Conservation (phyloP, 2,113 vertebrate genomes). For the Gulo gulo region DNA sequence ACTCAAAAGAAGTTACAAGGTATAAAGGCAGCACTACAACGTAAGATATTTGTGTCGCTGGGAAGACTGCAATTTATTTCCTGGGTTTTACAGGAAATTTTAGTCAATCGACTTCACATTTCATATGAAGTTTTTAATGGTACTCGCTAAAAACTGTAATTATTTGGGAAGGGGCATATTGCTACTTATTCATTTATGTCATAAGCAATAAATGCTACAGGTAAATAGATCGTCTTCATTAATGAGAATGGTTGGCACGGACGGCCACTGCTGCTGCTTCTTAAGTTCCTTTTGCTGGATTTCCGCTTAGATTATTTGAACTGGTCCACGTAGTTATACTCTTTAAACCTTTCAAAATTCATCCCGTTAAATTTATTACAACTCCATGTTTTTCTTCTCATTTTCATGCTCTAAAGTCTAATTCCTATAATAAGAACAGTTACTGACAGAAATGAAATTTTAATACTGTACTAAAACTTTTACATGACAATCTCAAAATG, state of each 20-base stretch:
- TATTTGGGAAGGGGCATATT: neutral
- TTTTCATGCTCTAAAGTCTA: neutral
- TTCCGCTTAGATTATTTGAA: neutral
- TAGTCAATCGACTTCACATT: neutral
- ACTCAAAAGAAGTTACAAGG: neutral
- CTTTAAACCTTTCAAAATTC: neutral
- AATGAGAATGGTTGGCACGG: neutral
- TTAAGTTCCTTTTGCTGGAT: neutral
- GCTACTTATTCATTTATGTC: neutral
- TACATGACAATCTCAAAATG: neutral
- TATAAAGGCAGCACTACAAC: neutral
- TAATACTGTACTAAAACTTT: neutral
- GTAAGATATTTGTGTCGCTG: neutral
- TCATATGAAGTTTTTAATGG: neutral
- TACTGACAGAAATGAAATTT: neutral
- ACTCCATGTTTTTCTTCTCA: neutral
- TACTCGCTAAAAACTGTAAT: neutral
- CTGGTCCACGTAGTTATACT: neutral
- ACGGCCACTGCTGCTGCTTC: neutral
- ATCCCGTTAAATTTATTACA: neutral
- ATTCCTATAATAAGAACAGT: neutral
- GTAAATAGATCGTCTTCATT: fast-evolving
- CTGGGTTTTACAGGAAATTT: neutral
- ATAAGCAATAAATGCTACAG: neutral
- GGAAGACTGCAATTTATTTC: neutral